Evolutionary conservation across 2,113 vertebrate species (phyloP).

Genomic region (Sphyrna mokarran): DNA sequence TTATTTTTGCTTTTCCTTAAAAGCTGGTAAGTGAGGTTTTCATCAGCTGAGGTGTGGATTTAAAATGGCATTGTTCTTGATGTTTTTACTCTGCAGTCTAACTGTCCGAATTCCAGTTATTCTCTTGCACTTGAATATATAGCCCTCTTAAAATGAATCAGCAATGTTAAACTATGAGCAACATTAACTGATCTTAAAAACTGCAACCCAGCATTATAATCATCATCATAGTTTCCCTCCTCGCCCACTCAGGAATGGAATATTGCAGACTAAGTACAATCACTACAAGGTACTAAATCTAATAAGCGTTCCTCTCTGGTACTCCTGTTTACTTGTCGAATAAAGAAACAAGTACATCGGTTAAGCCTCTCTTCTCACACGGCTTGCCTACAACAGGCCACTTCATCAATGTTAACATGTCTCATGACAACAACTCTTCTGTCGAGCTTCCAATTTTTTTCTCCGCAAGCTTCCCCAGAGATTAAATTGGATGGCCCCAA

Average conservation of each 20-base stretch:
- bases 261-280: neutral
- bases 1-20: neutral
- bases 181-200: neutral
- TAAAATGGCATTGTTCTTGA: neutral
- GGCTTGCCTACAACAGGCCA: neutral
- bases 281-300: neutral
- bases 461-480: neutral
- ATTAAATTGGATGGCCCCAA: neutral
- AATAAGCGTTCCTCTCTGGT: neutral
- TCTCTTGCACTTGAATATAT: neutral
- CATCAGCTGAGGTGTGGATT: neutral
- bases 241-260: neutral
- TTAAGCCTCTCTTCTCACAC: neutral
- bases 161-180: neutral
- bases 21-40: neutral
- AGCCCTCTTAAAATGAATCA: neutral
- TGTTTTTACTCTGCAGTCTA: neutral
- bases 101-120: neutral
- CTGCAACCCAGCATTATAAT: neutral
- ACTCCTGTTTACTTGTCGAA: neutral
- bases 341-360: neutral
- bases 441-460: neutral
- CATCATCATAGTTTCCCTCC: neutral
- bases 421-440: neutral
- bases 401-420: constrained; percentile 2